These are phyloP conservation scores for Ganaspis brasiliensis DNA, from an alignment of 2,888 invertebrate species.

Conservation along the genomic window DNA sequence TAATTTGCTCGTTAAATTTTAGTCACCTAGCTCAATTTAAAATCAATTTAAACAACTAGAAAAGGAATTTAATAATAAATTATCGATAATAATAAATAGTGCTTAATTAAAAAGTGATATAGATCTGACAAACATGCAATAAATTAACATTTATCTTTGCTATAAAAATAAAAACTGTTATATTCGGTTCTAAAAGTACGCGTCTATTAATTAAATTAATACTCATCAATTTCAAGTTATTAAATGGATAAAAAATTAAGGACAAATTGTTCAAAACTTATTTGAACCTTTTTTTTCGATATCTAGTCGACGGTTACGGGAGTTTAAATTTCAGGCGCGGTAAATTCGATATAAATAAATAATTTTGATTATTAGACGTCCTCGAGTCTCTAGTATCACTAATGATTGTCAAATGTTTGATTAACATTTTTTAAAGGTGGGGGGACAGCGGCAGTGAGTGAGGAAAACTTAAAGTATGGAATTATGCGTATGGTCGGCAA, in stretches of 20 bases:
- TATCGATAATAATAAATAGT: background rate
- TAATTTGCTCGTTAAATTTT: conserved; percentile 5
- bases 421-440: background rate
- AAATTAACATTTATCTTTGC: background rate
- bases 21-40: background rate
- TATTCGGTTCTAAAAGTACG: too few relatives aligned
- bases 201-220: too few relatives aligned
- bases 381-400: background rate
- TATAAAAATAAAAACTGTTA: too few relatives aligned
- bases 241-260: too few relatives aligned
- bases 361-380: too few relatives aligned
- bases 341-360: too few relatives aligned
- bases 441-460: conserved; percentile 3
- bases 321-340: background rate
- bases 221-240: too few relatives aligned
- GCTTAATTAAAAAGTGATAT: conserved; percentile 14
- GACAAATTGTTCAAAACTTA: too few relatives aligned
- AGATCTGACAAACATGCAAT: conserved; percentile 1
- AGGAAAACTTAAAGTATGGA: conserved; percentile 55
- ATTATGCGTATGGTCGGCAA: conserved; percentile 72
- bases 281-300: too few relatives aligned
- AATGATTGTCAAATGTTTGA: background rate
- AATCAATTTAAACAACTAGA: background rate
- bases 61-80: background rate
- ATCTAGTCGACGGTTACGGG: too few relatives aligned